These are phyloP conservation scores for Oncorhynchus gorbuscha DNA, from an alignment of 2,113 vertebrate genomes.

Conservation along the genomic window DNA sequence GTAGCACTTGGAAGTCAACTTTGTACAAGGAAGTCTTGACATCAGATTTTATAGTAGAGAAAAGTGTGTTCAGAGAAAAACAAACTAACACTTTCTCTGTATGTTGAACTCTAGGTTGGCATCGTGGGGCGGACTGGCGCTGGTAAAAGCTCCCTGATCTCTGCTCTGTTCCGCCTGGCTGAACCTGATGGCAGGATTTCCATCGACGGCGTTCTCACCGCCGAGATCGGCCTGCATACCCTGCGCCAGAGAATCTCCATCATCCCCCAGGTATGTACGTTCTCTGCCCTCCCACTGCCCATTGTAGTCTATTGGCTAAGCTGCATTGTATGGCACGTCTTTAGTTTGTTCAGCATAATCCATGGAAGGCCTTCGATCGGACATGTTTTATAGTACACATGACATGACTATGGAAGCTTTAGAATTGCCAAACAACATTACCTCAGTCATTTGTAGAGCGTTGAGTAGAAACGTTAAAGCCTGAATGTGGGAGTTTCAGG, in stretches of 20 bases:
- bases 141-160: slow-evolving; percentile 90
- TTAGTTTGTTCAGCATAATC: not conserved
- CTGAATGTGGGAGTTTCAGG: too few relatives aligned
- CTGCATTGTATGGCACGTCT: not conserved
- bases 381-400: too few relatives aligned
- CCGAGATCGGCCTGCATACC: slow-evolving; percentile 86
- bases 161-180: slow-evolving; percentile 88
- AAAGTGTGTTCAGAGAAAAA: not conserved
- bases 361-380: not conserved
- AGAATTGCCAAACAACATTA: too few relatives aligned
- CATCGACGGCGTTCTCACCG: slow-evolving; percentile 87
- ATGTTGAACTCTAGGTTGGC: slow-evolving; percentile 77
- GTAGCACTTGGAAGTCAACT: not conserved
- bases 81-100: not conserved
- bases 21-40: not conserved
- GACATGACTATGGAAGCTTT: too few relatives aligned
- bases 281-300: too few relatives aligned
- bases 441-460: too few relatives aligned
- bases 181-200: slow-evolving; percentile 88
- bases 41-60: not conserved
- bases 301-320: not conserved
- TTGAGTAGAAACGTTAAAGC: too few relatives aligned
- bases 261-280: slow-evolving; percentile 92
- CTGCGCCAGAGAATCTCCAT: slow-evolving; percentile 92
- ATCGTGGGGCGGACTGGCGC: slow-evolving; percentile 92